Base-by-base conservation (phyloP, 2,113 vertebrate genomes). In the Cranoglanis bouderius region DNA sequence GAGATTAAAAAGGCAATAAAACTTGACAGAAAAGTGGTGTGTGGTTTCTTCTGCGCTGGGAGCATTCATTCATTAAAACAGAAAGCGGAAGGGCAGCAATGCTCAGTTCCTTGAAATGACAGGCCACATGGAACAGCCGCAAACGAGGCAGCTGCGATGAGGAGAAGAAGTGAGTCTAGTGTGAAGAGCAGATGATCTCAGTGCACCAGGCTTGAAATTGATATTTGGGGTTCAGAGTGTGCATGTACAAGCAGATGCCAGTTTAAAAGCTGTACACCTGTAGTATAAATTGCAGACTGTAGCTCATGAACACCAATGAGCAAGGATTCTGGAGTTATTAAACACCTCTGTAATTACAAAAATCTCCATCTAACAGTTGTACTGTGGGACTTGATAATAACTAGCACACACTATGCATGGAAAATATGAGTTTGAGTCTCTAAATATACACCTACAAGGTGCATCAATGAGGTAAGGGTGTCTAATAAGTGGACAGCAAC, bases 61-160 rank as follows among this genome's bases (percentile, higher is more conserved):
- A 63, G 84, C 46, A 61, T 59, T 72, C 85, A 86, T 89, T 91
- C 88, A 85, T 85, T 67, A 80, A 70, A 70, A 65, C 61, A 88
- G 61, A 88, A 85, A 88, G 75, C 75, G 81, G 86, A 88, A 67
- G 86, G 78, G 83, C 29, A 77, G 86, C 88, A 63, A n/a, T 46
- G 40, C 75, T 55, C 82, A 74, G 82, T 88, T 91, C 51, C 40
- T 91, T 84, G 90, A 91, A 91, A 86, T 24, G 65, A 49, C 63
- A 77, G 77, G 65, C 82, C 63, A 85, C 74, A 75, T 74, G 72
- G 86, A 89, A 89, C 88, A 91, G 86, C 90, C 90, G 88, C 85
- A 85, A 24, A 75, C 57, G 53, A 61, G n/a, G 88, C 90, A 89
- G 90, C 90, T 89, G 90, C 70, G 67, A 1, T 5, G 40, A 26